Evolutionary conservation across 2,797 vertebrate genomes (phyloP).

Genomic region (Micrastur ruficollis): DNA sequence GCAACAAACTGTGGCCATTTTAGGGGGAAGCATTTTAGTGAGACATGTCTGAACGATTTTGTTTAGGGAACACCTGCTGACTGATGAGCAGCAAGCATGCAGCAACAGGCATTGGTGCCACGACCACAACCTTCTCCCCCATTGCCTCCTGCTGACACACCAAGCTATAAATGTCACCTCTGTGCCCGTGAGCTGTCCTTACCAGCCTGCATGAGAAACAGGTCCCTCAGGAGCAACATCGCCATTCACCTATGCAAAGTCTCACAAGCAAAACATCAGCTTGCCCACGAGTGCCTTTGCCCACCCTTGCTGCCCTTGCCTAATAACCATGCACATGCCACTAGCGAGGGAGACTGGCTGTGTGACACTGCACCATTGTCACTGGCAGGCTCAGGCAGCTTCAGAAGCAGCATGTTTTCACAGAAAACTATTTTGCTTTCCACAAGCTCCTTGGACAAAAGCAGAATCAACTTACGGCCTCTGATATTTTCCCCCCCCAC

Average conservation of each 20-base stretch:
- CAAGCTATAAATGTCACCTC: background rate
- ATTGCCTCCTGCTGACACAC: background rate
- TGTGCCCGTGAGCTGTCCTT: background rate
- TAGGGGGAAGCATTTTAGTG: background rate
- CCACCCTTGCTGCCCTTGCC: background rate
- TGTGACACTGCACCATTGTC: background rate
- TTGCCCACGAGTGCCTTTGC: background rate
- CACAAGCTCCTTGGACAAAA: conserved; percentile 4
- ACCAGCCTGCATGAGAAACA: background rate
- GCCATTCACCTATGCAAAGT: background rate
- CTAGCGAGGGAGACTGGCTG: background rate
- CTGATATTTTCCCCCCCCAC: background rate
- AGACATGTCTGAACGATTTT: background rate
- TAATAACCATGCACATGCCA: rapidly evolving
- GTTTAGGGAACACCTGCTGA: background rate
- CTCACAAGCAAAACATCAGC: rapidly evolving
- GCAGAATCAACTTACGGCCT: background rate
- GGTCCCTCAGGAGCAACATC: background rate
- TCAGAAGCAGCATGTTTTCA: background rate
- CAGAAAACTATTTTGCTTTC: conserved; percentile 17
- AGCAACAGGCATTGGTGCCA: background rate
- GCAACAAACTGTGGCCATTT: background rate
- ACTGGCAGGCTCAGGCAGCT: background rate
- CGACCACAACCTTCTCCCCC: background rate
- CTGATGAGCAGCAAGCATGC: background rate